These are phyloP conservation scores for Tiliacea citrago DNA, from an alignment of 2,888 invertebrate species.

Conservation along the genomic window DNA sequence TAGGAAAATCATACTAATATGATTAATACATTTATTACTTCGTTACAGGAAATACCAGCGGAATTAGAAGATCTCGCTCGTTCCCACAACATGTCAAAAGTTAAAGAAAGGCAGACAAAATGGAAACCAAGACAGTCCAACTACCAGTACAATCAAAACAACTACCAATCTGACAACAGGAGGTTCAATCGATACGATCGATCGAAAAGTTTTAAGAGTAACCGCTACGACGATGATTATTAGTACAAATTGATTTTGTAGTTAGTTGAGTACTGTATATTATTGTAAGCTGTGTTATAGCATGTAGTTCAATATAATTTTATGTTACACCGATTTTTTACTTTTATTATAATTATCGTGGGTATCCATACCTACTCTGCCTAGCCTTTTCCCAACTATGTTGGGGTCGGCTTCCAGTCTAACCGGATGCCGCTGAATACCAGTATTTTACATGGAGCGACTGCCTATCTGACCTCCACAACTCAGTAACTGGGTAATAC, in stretches of 20 bases:
- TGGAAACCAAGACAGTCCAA: slow-evolving; percentile 69
- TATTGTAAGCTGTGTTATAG: slow-evolving; percentile 43
- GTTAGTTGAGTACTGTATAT: slow-evolving; percentile 13
- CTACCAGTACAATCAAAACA: slow-evolving; percentile 67
- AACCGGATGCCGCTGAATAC: no score
- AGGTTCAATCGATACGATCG: slow-evolving; percentile 50
- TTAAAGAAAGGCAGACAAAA: slow-evolving; percentile 71
- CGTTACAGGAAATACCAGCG: slow-evolving; percentile 80
- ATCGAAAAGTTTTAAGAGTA: slow-evolving; percentile 38
- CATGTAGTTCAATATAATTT: slow-evolving; percentile 48
- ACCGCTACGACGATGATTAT: slow-evolving; percentile 60
- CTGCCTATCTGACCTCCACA: no score
- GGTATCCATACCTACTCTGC: no score
- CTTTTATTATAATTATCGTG: slow-evolving; percentile 24
- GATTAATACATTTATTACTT: slow-evolving; percentile 5
- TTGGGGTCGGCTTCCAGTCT: no score
- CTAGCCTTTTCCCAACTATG: no score
- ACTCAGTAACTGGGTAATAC: no score
- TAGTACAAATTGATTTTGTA: slow-evolving; percentile 9
- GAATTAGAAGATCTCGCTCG: slow-evolving; percentile 78
- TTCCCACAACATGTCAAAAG: slow-evolving; percentile 72
- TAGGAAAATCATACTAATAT: neutral
- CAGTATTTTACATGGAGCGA: no score
- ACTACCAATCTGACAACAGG: slow-evolving; percentile 67
- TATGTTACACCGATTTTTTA: slow-evolving; percentile 6